Base-by-base conservation (phyloP, 2,797 vertebrate genomes). In the Synanceia verrucosa region DNA sequence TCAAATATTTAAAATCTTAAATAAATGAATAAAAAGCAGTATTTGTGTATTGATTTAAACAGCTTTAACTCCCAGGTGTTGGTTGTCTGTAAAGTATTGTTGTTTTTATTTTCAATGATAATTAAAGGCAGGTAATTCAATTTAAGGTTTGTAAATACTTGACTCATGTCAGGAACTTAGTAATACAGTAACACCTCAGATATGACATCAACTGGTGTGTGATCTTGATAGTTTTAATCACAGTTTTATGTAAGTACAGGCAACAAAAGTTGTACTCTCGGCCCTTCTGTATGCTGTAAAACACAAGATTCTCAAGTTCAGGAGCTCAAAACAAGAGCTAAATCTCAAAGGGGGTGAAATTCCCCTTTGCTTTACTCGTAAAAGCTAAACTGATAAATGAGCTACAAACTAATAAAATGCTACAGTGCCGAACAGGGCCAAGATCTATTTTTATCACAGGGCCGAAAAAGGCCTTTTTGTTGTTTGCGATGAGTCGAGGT, bases 1-100 rank as follows among this genome's bases (percentile, higher is more conserved):
- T 89, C 84, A 90, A 88, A 89, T 88, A 90, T 89, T 90, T 79
- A 78, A 84, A 86, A 85, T 83, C 78, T 87, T 84, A 86, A 90
- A 88, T 83, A 73, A 87, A 84, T 82, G 1, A 37, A 39, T 70
- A 47, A 61, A 82, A 87, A 78, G 37, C 33, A 70, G 12, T 70
- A 58, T 56, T 65, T 70, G 62, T 61, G 55, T 71, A 13, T 60
- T 60, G 10, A 59, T 79, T 73, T n/a, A 39, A 68, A 44, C 10
- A 2, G 21, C 63, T 70, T 61, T 65, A 9, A 52, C 61, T 81
- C 76, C 41, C 19, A 36, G 19, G 8, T 64, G n/a, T 56, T 16
- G 9, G 44, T 48, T 33, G 29, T 52, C 19, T 36, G 46, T 65
- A 41, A 46, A 74, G 4, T 4, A 43, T 46, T 60, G 2, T 70